Base-by-base conservation (phyloP, 2,113 vertebrate genomes). In the Hyla sarda region DNA sequence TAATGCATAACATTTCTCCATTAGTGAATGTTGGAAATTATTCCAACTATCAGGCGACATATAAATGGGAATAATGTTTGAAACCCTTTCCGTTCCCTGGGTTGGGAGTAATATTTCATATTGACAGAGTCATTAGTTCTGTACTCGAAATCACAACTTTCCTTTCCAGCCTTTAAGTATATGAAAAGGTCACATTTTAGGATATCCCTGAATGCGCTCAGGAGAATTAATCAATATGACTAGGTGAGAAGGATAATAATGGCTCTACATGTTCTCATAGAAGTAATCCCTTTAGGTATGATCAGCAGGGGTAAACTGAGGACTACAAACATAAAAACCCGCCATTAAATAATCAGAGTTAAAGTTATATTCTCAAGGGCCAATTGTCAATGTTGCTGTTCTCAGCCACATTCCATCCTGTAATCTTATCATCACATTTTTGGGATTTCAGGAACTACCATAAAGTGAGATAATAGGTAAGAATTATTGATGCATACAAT, bases 171-270 rank as follows among this genome's bases (percentile, higher is more conserved):
- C 65, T 45, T 28, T 23, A n/a, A 75, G 45, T 76, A 76, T 28
- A 28, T n/a, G 8, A 48, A 50, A 76, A 52, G 74, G 48, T 50
- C 74, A 76, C 45, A 50, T 17, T 28, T 80, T 80, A 71, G 67
- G 67, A 71, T 37, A 71, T 41, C 32, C 30, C 41, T 71, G 67
- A 71, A 37, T 71, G 32, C 11, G 34, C 32, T 41, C 67, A 37
- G 67, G 32, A 71, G 34, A 71, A 37, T 71, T 21, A 71, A 37
- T 71, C 67, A 71, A 71, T 71, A 71, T 71, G 67, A 9, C 34
- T 37, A 37, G 34, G 67, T 71, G 34, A 71, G 37, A 14, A 34
- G 19, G 34, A 71, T 41, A 41, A 23, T 71, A 21, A 71, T 71
- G 7, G 16, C 21, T 34, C 7, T 19, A 34, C 30, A 67, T 19